Conservation (phyloP, 2,113 vertebrate species). For the Platichthys flesus region DNA sequence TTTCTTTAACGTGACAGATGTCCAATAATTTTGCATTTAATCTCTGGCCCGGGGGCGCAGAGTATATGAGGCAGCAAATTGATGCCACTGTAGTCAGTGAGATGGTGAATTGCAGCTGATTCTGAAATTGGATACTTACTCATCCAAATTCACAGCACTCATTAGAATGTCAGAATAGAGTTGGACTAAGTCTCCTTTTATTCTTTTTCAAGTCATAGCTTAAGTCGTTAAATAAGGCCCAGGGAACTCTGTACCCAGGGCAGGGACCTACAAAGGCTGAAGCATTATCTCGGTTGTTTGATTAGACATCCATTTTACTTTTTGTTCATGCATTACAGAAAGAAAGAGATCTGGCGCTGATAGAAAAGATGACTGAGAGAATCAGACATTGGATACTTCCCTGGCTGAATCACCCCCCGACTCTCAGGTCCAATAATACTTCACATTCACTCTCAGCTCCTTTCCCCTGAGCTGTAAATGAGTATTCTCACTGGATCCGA, state of each 20-base stretch:
- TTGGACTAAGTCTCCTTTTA: slow-evolving; percentile 23
- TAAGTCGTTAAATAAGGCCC: slow-evolving; percentile 42
- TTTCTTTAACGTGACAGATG: slow-evolving; percentile 78
- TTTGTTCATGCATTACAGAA: background rate
- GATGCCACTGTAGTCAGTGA: slow-evolving; percentile 62
- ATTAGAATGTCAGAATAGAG: slow-evolving; percentile 68
- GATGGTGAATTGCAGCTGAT: slow-evolving; percentile 64
- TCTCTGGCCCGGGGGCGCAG: slow-evolving; percentile 65
- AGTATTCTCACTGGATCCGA: slow-evolving; percentile 34
- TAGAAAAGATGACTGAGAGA: slow-evolving; percentile 12
- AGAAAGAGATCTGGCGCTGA: background rate
- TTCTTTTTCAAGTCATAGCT: slow-evolving; percentile 11
- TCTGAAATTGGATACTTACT: slow-evolving; percentile 76
- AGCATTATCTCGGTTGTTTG: background rate
- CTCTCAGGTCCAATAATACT: slow-evolving; percentile 13
- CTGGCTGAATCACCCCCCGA: background rate
- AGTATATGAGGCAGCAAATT: slow-evolving; percentile 67
- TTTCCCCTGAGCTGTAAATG: slow-evolving; percentile 22
- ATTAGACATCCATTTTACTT: background rate
- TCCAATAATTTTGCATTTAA: slow-evolving; percentile 78
- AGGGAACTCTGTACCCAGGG: slow-evolving; percentile 22
- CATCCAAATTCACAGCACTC: slow-evolving; percentile 71
- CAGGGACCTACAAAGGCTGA: background rate
- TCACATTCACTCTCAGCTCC: slow-evolving; percentile 8
- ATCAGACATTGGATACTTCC: slow-evolving; percentile 2